A percentile compares a stretch with the other conserved stretches of the same genome.
These are phyloP conservation scores for Elegia similella DNA, from an alignment of 2,888 invertebrate genomes.

Conservation along the genomic window DNA sequence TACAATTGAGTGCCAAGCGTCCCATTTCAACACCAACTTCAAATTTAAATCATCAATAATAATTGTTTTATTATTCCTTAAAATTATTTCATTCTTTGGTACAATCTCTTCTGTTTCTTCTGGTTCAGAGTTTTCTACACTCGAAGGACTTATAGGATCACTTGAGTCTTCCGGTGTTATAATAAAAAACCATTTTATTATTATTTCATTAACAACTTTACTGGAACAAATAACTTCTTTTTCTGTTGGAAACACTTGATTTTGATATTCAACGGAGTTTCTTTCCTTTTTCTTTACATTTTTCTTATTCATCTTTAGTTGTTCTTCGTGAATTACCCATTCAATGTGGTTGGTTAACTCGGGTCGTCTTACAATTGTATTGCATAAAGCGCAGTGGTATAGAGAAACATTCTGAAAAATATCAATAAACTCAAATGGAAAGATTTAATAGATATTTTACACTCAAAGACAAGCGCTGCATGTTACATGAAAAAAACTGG, in stretches of 20 bases:
- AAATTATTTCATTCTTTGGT: too few relatives aligned
- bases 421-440: not conserved
- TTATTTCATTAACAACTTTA: too few relatives aligned
- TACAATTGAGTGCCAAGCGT: constrained; percentile 1
- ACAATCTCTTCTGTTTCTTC: too few relatives aligned
- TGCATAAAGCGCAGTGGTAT: not conserved
- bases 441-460: too few relatives aligned
- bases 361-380: not conserved
- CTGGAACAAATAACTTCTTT: not conserved
- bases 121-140: too few relatives aligned
- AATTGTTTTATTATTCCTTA: not conserved
- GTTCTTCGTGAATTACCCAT: not conserved
- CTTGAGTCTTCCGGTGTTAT: too few relatives aligned
- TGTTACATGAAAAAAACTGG: too few relatives aligned
- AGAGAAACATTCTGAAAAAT: not conserved
- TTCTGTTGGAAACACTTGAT: not conserved
- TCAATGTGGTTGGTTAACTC: not conserved
- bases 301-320: not conserved
- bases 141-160: too few relatives aligned
- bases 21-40: not conserved
- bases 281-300: not conserved
- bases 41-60: not conserved
- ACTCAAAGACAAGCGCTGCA: too few relatives aligned
- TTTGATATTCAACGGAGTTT: not conserved
- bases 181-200: too few relatives aligned